Evolutionary conservation across 2,113 vertebrate species (phyloP).

Genomic region (Protobothrops mucrosquamatus): DNA sequence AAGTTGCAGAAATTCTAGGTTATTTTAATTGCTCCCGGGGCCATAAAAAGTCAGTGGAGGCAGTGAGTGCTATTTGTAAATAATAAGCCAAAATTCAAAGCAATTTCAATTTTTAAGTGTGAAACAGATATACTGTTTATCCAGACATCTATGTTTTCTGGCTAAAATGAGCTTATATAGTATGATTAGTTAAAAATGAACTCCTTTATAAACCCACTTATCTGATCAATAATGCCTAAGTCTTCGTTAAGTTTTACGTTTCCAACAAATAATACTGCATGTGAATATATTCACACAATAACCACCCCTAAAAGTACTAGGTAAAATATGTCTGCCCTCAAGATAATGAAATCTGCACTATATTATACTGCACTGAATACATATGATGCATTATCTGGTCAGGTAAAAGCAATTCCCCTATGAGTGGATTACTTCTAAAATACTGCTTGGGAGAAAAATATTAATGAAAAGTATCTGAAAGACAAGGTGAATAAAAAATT

Average conservation of each 20-base stretch:
- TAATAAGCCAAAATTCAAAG: background rate
- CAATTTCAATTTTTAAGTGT: background rate
- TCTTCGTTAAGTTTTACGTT: background rate
- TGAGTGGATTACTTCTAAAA: constrained; percentile 44
- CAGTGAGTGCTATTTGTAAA: background rate
- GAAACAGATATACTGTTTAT: background rate
- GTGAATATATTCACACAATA: background rate
- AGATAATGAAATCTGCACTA: constrained; percentile 41
- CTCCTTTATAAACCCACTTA: background rate
- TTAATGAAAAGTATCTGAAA: constrained; percentile 27
- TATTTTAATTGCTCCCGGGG: background rate
- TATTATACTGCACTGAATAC: constrained; percentile 27
- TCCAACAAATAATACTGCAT: background rate
- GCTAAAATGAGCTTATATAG: background rate
- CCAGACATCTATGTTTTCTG: background rate
- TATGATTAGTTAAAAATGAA: background rate
- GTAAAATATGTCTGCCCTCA: constrained; percentile 12
- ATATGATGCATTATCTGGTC: constrained; percentile 20
- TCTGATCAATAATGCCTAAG: background rate
- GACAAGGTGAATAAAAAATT: constrained; percentile 42
- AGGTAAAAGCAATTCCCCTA: background rate
- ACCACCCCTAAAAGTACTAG: background rate
- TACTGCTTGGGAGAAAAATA: constrained; percentile 31
- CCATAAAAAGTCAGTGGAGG: background rate
- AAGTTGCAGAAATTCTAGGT: background rate